Percentiles rank a stretch among this genome's conserved stretches.
Evolutionary conservation across 2,113 vertebrate species (phyloP).

Genomic region (Eubucco bourcierii): DNA sequence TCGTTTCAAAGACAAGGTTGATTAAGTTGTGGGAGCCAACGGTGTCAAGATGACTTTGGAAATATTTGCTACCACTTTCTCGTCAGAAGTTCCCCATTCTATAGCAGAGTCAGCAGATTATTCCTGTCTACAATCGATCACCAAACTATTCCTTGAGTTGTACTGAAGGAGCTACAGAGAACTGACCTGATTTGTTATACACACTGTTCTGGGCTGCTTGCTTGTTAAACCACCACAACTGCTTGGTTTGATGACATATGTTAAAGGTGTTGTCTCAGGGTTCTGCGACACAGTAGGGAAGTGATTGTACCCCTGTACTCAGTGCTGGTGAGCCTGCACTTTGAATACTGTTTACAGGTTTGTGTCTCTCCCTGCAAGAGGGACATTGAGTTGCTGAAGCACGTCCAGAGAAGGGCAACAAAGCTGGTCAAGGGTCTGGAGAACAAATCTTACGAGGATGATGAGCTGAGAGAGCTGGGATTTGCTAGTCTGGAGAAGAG

Average conservation of each 20-base stretch:
- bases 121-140: not conserved
- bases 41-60: not conserved
- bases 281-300: not conserved
- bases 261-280: not conserved
- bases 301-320: too few species aligned
- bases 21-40: not conserved
- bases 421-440: too few species aligned
- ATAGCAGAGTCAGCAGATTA: not conserved
- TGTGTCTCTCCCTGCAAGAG: too few species aligned
- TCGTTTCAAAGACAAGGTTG: not conserved
- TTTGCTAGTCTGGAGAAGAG: too few species aligned
- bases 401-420: too few species aligned
- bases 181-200: not conserved
- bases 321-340: too few species aligned
- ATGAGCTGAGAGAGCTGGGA: too few species aligned
- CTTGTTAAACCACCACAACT: not conserved
- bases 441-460: too few species aligned
- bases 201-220: not conserved
- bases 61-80: not conserved
- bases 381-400: too few species aligned
- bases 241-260: rapidly evolving
- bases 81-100: not conserved
- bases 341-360: too few species aligned
- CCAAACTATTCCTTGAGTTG: not conserved
- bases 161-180: not conserved